Evolutionary conservation across 2,888 invertebrate genomes (phyloP).

Genomic region (Leptothorax acervorum): DNA sequence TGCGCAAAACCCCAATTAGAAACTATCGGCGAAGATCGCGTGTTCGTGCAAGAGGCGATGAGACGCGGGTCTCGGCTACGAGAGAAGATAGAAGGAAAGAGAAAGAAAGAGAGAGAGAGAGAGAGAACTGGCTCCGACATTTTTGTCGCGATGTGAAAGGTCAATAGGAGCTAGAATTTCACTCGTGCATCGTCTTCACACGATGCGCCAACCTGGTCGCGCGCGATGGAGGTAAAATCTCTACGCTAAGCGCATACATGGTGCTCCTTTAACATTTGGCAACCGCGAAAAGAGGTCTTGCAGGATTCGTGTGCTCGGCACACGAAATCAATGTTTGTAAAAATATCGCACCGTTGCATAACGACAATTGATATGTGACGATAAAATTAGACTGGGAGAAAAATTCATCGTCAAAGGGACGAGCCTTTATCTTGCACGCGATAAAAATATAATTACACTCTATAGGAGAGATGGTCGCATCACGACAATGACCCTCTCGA

Average conservation of each 20-base stretch:
- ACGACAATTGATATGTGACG: neutral
- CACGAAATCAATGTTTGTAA: neutral
- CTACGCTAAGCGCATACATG: conserved; percentile 21
- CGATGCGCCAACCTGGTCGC: conserved; percentile 73
- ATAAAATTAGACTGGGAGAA: neutral
- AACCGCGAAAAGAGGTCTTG: conserved; percentile 16
- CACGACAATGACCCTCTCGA: conserved; percentile 8
- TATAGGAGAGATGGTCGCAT: neutral
- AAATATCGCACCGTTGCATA: neutral
- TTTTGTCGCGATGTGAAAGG: conserved; percentile 82
- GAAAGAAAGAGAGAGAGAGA: conserved; percentile 63
- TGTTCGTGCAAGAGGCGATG: conserved; percentile 73
- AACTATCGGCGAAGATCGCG: conserved; percentile 74
- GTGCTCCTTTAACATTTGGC: conserved; percentile 30
- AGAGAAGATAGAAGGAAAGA: conserved; percentile 39
- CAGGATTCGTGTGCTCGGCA: neutral
- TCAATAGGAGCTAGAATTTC: conserved; percentile 83
- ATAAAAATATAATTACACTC: conserved; percentile 41
- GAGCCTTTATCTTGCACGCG: conserved; percentile 6
- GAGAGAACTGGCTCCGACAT: conserved; percentile 79
- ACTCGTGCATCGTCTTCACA: conserved; percentile 82
- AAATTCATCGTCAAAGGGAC: neutral
- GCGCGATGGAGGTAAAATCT: conserved; percentile 67
- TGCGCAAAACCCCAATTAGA: conserved; percentile 71
- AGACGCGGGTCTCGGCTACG: conserved; percentile 53